A percentile compares a stretch with the other conserved stretches of the same genome.
Evolutionary conservation across 2,888 invertebrate genomes (phyloP).

Genomic region (Lithodes maja): DNA sequence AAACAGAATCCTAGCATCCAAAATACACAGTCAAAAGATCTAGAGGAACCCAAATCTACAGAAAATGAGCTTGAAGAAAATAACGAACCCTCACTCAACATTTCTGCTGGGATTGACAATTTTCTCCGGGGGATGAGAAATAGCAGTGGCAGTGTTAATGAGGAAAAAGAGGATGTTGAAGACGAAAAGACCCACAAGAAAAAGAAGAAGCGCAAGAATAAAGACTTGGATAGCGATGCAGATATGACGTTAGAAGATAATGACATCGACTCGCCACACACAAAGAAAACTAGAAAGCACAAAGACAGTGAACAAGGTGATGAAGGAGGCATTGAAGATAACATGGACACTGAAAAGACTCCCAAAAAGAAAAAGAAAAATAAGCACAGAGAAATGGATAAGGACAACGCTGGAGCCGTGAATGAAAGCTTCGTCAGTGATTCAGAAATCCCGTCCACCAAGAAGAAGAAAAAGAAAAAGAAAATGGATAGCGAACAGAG

Average conservation of each 20-base stretch:
- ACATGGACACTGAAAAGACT: not conserved
- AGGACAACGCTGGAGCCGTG: not conserved
- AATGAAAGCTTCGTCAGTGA: not conserved
- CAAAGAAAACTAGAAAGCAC: conserved; percentile 15
- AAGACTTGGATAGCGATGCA: not conserved
- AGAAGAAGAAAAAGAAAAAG: no score
- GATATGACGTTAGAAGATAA: not conserved
- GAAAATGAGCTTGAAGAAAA: not conserved
- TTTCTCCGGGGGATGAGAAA: not conserved
- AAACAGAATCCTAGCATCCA: not conserved
- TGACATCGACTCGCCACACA: not conserved
- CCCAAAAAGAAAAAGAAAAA: conserved; percentile 16
- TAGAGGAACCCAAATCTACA: not conserved
- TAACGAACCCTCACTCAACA: not conserved
- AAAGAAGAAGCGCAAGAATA: conserved; percentile 22
- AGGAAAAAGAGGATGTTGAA: not conserved
- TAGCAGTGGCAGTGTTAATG: not conserved
- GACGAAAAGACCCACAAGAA: conserved; percentile 6
- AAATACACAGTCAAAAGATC: not conserved
- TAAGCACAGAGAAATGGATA: not conserved
- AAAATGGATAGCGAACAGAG: no score
- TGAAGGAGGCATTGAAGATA: not conserved
- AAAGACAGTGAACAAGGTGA: not conserved
- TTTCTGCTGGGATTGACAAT: not conserved
- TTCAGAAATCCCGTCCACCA: no score